A percentile compares a stretch with the other conserved stretches of the same genome.
phyloP scores from a whole-genome alignment of 2,888 invertebrate genomes.

The Parasteatoda lunata region DNA sequence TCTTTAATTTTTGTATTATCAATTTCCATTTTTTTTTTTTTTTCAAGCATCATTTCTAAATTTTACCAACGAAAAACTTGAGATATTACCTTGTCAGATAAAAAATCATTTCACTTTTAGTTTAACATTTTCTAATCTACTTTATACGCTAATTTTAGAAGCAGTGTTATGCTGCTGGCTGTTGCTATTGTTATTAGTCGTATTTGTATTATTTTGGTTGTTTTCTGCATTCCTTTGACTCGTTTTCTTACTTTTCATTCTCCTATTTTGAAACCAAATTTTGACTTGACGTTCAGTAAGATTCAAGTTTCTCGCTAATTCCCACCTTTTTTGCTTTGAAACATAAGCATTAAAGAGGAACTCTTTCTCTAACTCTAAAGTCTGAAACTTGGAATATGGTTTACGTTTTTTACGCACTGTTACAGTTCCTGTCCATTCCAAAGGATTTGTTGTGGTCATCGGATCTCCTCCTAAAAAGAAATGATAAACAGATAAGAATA shows the following conservation, averaged over 20 bases:
- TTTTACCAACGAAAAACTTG: too few relatives aligned
- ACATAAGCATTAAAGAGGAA: constrained; percentile 99
- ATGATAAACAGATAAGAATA: neutral
- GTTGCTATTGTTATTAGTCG: constrained; percentile 50
- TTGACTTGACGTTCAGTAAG: constrained; percentile 97
- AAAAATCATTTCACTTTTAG: too few relatives aligned
- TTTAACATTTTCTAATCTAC: neutral
- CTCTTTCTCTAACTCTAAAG: constrained; percentile 97
- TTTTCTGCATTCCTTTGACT: constrained; percentile 78
- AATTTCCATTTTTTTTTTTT: too few relatives aligned
- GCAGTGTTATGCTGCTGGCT: constrained; percentile 54
- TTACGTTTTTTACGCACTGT: constrained; percentile 97
- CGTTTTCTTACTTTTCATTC: constrained; percentile 99
- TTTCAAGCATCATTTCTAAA: too few relatives aligned
- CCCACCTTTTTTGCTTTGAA: constrained; percentile 98
- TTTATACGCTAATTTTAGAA: constrained; percentile 55
- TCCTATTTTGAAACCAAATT: constrained; percentile 99
- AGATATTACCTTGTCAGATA: too few relatives aligned
- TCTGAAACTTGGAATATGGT: constrained; percentile 99
- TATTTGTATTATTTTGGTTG: constrained; percentile 66
- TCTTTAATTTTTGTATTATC: too few relatives aligned
- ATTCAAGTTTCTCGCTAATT: constrained; percentile 95
- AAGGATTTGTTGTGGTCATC: constrained; percentile 65
- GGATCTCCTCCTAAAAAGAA: constrained; percentile 44
- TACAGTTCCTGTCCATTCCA: constrained; percentile 69